phyloP scores from a whole-genome alignment of 1,140 invertebrate species.

The Akabosia matsudoensis region DNA sequence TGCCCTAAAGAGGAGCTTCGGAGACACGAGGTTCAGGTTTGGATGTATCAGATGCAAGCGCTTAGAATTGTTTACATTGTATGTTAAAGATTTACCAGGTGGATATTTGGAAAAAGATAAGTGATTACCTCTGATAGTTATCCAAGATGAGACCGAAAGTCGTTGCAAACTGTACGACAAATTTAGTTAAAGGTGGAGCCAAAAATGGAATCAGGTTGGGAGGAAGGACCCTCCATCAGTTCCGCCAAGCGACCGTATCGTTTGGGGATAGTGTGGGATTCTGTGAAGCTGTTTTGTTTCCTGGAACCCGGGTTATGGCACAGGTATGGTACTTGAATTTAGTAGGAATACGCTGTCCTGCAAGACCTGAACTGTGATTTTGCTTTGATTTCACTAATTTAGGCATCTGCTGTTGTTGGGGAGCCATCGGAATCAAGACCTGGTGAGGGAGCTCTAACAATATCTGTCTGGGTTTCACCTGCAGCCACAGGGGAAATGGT shows the following conservation, averaged over 20 bases:
- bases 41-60: no score
- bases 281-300: conserved; percentile 39
- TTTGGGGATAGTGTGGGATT: conserved; percentile 43
- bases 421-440: conserved; percentile 43
- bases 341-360: no score
- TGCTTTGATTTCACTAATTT: conserved; percentile 6
- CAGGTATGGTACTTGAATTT: conserved; percentile 31
- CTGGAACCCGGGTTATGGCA: conserved; percentile 40
- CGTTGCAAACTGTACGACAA: conserved; percentile 30
- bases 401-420: conserved; percentile 41
- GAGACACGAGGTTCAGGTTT: no score
- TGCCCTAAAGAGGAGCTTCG: no score
- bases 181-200: conserved; percentile 23
- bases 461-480: conserved; percentile 46
- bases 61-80: no score
- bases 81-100: no score
- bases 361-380: neutral
- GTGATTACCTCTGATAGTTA: neutral
- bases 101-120: neutral
- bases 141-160: conserved; percentile 40
- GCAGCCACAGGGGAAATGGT: conserved; percentile 44
- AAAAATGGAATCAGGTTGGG: conserved; percentile 37
- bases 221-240: conserved; percentile 29
- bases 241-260: conserved; percentile 27
- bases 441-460: conserved; percentile 41